phyloP scores from a whole-genome alignment of 2,888 invertebrate genomes.

The Eutolmus rufibarbis region DNA sequence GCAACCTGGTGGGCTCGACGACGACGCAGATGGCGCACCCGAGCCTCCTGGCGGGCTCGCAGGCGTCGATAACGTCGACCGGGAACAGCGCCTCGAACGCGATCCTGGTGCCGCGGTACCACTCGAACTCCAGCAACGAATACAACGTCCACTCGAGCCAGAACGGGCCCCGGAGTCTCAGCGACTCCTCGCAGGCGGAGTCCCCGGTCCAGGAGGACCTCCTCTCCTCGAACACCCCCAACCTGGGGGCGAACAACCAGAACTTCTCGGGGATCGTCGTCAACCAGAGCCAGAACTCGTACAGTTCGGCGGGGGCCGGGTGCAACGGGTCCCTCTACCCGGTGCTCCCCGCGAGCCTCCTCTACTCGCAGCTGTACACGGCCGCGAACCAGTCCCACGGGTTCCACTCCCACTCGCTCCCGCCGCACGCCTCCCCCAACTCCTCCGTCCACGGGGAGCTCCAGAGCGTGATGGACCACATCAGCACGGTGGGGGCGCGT shows the following conservation, averaged over 20 bases:
- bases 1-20: slow-evolving; percentile 69
- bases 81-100: slow-evolving; percentile 59
- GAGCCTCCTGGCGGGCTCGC: slow-evolving; percentile 63
- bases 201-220: slow-evolving; percentile 83
- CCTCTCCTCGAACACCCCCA: slow-evolving; percentile 71
- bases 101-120: slow-evolving; percentile 73
- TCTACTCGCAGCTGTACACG: slow-evolving; percentile 85
- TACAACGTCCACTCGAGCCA: slow-evolving; percentile 67
- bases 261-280: slow-evolving; percentile 64
- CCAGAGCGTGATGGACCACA: slow-evolving; percentile 80
- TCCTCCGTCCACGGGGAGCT: slow-evolving; percentile 71
- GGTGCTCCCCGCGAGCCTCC: slow-evolving; percentile 79
- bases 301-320: slow-evolving; percentile 66
- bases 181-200: slow-evolving; percentile 84
- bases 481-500: slow-evolving; percentile 70
- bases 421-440: slow-evolving; percentile 70
- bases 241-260: slow-evolving; percentile 65
- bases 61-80: slow-evolving; percentile 62
- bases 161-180: slow-evolving; percentile 77
- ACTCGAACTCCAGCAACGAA: slow-evolving; percentile 69
- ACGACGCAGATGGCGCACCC: slow-evolving; percentile 63
- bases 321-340: slow-evolving; percentile 79
- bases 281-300: slow-evolving; percentile 66
- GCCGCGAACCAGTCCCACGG: slow-evolving; percentile 79
- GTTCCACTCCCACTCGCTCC: slow-evolving; percentile 74